These are phyloP conservation scores for Acleris cristana DNA, from an alignment of 2,888 invertebrate species.

Conservation along the genomic window DNA sequence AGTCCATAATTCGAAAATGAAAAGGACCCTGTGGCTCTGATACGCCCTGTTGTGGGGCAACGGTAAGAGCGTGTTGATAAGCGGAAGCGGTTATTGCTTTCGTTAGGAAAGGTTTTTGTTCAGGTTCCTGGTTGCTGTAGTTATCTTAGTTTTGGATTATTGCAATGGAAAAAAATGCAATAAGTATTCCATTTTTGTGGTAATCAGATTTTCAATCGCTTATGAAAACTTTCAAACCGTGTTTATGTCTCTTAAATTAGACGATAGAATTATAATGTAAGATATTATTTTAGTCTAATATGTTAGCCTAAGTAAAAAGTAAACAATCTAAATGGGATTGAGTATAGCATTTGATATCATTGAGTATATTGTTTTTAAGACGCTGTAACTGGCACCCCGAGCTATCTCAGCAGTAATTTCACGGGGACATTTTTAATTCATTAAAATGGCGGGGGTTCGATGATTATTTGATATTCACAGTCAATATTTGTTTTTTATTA, in stretches of 20 bases:
- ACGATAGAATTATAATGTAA: too few species aligned
- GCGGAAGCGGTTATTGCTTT: conserved; percentile 7
- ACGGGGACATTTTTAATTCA: conserved; percentile 77
- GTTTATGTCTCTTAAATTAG: too few species aligned
- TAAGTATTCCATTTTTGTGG: too few species aligned
- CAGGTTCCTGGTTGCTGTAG: too few species aligned
- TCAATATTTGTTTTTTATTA: conserved; percentile 76
- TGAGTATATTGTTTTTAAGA: too few species aligned
- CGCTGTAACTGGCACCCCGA: conserved; percentile 42
- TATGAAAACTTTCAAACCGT: too few species aligned
- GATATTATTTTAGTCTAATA: too few species aligned
- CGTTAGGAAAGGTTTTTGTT: too few species aligned
- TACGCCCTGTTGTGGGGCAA: conserved; percentile 38
- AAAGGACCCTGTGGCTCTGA: conserved; percentile 47
- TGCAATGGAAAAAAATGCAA: too few species aligned
- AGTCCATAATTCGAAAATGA: conserved; percentile 56
- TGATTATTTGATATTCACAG: conserved; percentile 67
- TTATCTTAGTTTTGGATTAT: too few species aligned
- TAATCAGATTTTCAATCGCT: too few species aligned
- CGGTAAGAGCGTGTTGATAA: conserved; percentile 44
- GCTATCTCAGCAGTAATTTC: conserved; percentile 49
- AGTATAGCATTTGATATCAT: not conserved
- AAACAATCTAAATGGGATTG: not conserved
- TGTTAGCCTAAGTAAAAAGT: too few species aligned
- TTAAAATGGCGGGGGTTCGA: conserved; percentile 63